A percentile compares a stretch with the other conserved stretches of the same genome.
Conservation (phyloP, 1,140 invertebrate species). For the Drosophila littoralis region DNA sequence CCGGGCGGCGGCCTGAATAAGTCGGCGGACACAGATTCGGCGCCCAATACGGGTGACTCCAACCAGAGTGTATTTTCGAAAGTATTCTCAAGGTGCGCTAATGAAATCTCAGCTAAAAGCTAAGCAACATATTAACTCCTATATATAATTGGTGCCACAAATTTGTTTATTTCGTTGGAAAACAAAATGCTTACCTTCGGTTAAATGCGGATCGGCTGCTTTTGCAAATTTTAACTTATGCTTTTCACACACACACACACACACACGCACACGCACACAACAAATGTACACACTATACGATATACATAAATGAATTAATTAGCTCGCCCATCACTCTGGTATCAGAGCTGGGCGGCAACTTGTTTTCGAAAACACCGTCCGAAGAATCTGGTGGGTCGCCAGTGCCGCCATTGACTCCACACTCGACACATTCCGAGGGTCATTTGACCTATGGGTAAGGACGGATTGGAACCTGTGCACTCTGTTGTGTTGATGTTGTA, state of each 20-base stretch:
- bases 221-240: constrained; percentile 62
- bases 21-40: constrained; percentile 79
- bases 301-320: constrained; percentile 24
- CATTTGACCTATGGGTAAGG: constrained; percentile 84
- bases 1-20: constrained; percentile 72
- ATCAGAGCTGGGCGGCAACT: constrained; percentile 93
- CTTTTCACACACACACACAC: constrained; percentile 23
- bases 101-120: neutral
- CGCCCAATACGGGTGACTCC: constrained; percentile 85
- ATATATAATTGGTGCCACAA: constrained; percentile 64
- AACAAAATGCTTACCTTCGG: constrained; percentile 75
- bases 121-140: constrained; percentile 40
- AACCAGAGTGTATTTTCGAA: constrained; percentile 92
- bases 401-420: constrained; percentile 84
- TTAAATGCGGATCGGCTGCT: constrained; percentile 79
- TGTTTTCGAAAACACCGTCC: constrained; percentile 94
- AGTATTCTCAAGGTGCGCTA: constrained; percentile 93
- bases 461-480: constrained; percentile 49
- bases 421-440: constrained; percentile 84
- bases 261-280: constrained; percentile 16
- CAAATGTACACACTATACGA: constrained; percentile 15
- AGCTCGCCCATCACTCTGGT: constrained; percentile 96
- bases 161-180: constrained; percentile 71
- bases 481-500: constrained; percentile 39
- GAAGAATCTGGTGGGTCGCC: constrained; percentile 89